Evolutionary conservation across 2,113 vertebrate species (phyloP).

Genomic region (Typhlomys cinereus): DNA sequence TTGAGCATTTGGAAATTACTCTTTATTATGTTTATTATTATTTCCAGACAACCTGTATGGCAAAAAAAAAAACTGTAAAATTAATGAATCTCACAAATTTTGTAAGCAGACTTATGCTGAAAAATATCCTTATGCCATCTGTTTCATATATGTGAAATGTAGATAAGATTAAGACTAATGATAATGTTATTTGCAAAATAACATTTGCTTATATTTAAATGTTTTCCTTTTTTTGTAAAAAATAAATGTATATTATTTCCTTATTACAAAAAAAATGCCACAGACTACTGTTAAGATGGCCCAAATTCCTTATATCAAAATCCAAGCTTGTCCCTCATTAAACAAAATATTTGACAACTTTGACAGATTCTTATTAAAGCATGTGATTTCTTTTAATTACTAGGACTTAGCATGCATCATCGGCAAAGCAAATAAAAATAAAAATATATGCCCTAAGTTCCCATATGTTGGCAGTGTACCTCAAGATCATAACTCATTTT

Average conservation of each 20-base stretch:
- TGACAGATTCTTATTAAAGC: constrained; percentile 52
- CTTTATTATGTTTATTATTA: constrained; percentile 86
- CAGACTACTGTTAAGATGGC: constrained; percentile 44
- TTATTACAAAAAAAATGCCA: constrained; percentile 53
- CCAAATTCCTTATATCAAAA: constrained; percentile 59
- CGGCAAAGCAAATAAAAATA: constrained; percentile 76
- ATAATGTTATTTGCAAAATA: constrained; percentile 77
- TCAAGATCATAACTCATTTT: constrained; percentile 64
- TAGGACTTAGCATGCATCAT: constrained; percentile 43
- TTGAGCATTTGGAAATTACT: constrained; percentile 78
- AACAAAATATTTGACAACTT: constrained; percentile 56
- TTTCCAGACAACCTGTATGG: constrained; percentile 82
- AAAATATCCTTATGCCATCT: constrained; percentile 40
- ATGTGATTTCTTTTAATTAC: constrained; percentile 62
- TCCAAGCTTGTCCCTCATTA: constrained; percentile 55
- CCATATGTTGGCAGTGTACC: constrained; percentile 23
- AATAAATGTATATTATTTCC: constrained; percentile 62
- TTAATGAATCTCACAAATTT: constrained; percentile 81
- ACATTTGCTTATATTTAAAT: constrained; percentile 58
- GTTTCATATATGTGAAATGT: constrained; percentile 64
- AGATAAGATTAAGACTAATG: constrained; percentile 51
- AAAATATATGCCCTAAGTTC: constrained; percentile 47
- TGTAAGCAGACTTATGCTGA: constrained; percentile 76
- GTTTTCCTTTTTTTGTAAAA: constrained; percentile 64
- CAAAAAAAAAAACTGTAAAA: constrained; percentile 89